These are phyloP conservation scores for Neolamprologus cancellatus DNA, from an alignment of 2,113 vertebrate genomes.

Conservation along the genomic window DNA sequence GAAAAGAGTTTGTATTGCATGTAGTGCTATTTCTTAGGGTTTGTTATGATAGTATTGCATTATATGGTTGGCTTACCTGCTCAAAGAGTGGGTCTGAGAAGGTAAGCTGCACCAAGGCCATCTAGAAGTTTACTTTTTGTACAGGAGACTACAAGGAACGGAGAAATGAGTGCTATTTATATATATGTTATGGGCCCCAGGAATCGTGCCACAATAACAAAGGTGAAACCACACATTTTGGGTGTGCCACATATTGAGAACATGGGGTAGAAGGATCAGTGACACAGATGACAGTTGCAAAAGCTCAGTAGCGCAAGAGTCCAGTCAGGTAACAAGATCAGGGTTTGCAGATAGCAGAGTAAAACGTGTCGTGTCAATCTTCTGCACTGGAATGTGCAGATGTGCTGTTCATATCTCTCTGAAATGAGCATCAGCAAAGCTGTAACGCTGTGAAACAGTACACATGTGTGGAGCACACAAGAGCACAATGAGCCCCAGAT, in stretches of 20 bases:
- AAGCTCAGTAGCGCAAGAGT: not conserved
- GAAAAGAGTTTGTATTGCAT: not conserved
- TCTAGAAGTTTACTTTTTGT: not conserved
- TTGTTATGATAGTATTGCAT: not conserved
- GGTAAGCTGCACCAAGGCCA: fast-evolving
- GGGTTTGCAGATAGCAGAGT: not conserved
- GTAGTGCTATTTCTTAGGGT: not conserved
- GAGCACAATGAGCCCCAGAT: not conserved
- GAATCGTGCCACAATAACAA: not conserved
- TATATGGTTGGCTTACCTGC: not conserved
- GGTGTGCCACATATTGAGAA: not conserved
- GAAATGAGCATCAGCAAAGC: not conserved
- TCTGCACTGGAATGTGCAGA: not conserved
- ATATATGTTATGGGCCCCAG: fast-evolving
- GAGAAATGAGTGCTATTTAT: fast-evolving
- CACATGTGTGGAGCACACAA: not conserved
- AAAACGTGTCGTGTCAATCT: not conserved
- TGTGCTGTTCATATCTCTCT: not conserved
- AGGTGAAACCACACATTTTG: not conserved
- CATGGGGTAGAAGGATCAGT: not conserved
- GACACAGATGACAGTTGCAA: not conserved
- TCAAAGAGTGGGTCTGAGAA: not conserved
- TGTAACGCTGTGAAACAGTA: not conserved
- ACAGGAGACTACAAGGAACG: not conserved
- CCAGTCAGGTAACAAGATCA: not conserved